phyloP scores from a whole-genome alignment of 2,113 vertebrate species.

The Heptranchias perlo region DNA sequence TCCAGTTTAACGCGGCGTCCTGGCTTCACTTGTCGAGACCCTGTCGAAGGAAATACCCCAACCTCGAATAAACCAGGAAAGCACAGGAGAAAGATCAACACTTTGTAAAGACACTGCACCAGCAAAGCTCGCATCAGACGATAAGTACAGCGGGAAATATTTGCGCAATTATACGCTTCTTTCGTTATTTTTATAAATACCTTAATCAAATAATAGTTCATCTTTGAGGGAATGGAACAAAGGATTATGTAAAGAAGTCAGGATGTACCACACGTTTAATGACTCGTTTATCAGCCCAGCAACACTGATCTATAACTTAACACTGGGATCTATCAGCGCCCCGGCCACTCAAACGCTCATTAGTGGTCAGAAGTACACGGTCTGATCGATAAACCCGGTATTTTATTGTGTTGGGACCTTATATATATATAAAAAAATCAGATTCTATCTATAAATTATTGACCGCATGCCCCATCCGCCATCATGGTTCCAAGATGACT shows the following conservation, averaged over 20 bases:
- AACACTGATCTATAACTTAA: not conserved
- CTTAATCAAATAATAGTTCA: not conserved
- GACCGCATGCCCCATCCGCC: not conserved
- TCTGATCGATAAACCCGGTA: not conserved
- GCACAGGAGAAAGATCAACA: not conserved
- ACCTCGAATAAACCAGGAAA: not conserved
- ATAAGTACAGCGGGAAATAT: not conserved
- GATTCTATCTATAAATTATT: too few relatives aligned
- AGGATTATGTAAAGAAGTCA: not conserved
- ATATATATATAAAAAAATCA: not conserved
- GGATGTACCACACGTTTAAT: not conserved
- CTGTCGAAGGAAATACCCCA: not conserved
- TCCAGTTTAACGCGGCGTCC: not conserved
- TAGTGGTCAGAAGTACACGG: too few relatives aligned
- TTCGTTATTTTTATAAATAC: not conserved
- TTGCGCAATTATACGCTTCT: not conserved
- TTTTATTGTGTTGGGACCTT: not conserved
- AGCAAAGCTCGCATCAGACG: not conserved
- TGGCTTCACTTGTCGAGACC: not conserved
- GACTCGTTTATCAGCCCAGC: not conserved
- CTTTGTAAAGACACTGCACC: not conserved
- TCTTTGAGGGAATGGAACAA: not conserved
- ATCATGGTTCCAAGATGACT: not conserved
- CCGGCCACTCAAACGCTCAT: not conserved
- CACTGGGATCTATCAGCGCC: too few relatives aligned